Evolutionary conservation across 2,113 vertebrate species (phyloP).

Genomic region (Naja naja): DNA sequence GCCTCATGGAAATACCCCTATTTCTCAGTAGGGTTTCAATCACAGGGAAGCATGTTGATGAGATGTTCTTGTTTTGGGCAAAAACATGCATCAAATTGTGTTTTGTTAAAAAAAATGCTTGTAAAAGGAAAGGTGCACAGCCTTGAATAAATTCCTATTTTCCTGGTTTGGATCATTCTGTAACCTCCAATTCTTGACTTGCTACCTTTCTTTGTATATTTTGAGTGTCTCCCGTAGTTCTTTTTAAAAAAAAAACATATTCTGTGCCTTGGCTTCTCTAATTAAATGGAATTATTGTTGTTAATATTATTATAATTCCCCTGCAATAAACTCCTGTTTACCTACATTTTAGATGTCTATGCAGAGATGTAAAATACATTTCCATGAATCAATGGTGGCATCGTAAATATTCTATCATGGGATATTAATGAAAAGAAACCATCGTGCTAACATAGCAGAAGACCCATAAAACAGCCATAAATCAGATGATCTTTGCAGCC

Average conservation of each 20-base stretch:
- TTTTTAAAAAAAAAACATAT: background rate
- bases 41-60: background rate
- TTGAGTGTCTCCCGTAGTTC: conserved; percentile 13
- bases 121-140: background rate
- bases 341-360: conserved; percentile 51
- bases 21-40: background rate
- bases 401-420: conserved; percentile 68
- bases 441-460: conserved; percentile 46
- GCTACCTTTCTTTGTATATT: background rate
- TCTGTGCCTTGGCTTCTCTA: background rate
- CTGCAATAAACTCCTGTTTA: conserved; percentile 38
- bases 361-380: conserved; percentile 59
- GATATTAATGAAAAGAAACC: conserved; percentile 67
- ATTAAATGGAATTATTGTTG: conserved; percentile 21
- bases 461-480: conserved; percentile 56
- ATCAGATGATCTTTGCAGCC: conserved; percentile 55
- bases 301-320: conserved; percentile 24
- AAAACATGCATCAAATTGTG: background rate
- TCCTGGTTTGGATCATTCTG: background rate
- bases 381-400: conserved; percentile 45
- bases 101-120: background rate
- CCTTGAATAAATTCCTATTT: background rate
- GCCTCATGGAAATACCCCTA: background rate
- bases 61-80: background rate
- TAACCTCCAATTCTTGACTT: background rate